Evolutionary conservation across 2,888 invertebrate genomes (phyloP), one percentile per base, ranked within the genome.

Genomic region (Malacosoma neustria): DNA sequence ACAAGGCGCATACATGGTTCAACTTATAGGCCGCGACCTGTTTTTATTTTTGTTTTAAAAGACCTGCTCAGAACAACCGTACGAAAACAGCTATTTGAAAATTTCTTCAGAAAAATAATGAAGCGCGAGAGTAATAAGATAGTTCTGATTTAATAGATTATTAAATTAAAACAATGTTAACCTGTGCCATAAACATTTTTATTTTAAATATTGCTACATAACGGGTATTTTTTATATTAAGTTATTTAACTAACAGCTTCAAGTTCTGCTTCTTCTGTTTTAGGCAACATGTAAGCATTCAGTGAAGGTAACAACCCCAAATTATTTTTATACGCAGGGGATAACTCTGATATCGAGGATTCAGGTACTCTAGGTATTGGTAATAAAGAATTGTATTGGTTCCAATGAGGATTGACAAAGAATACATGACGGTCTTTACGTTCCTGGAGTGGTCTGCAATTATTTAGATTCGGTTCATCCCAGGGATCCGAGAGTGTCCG

Each of bases 401-500:
- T 64, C 68, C 79, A 79, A 37, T 87, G 87, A 1, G 89, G 87
- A 39, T 72, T 84, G 29, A 89, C 85, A 38, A 88, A 87, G 46
- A 88, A 87, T 1, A 90, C 46, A 11, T 72, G 72, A 29, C 89
- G 66, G 4, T 71, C 61, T 13, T 58, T 50, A 3, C 67, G 51
- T 1, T 80, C 74, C 56, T 88, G 87, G 2, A 87, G 60, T 0
- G 79, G 65, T 40, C 90, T 76, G 45, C 63, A 88, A 60, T 90
- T 90, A n/a, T 76, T 54, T 5, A 75, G 45, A 29, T 89, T 77
- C 0, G 80, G 86, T 35, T 85, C 76, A 37, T 84, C 82, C 80
- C 80, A 84, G 1, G 76, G 74, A 35, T 89, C 72, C 56, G 84
- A 71, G 4, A 91, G 49, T 33, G 70, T 79, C 9, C 90, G 85